phyloP scores from a whole-genome alignment of 2,888 invertebrate genomes.

The Malacosoma neustria region DNA sequence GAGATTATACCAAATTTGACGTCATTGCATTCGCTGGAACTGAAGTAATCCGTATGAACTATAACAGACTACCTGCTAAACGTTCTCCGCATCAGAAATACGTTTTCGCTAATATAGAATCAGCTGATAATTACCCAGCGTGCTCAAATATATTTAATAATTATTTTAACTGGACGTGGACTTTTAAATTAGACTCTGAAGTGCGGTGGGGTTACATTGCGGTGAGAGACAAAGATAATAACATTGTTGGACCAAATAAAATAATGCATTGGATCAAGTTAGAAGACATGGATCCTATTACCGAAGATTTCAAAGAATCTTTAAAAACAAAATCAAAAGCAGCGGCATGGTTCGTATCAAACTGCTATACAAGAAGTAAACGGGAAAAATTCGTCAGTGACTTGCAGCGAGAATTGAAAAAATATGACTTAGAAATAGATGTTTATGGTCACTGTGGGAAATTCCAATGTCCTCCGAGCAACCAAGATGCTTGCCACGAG shows the following conservation, averaged over 20 bases:
- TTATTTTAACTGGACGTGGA: constrained; percentile 61
- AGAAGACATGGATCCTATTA: constrained; percentile 29
- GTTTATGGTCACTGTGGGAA: constrained; percentile 33
- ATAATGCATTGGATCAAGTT: constrained; percentile 31
- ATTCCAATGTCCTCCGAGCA: constrained; percentile 18
- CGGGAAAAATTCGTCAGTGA: constrained; percentile 18
- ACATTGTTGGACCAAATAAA: constrained; percentile 28
- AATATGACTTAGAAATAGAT: constrained; percentile 26
- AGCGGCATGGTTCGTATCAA: constrained; percentile 36
- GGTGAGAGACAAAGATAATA: constrained; percentile 24
- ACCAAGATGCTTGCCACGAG: constrained; percentile 18
- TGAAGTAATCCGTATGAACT: constrained; percentile 19
- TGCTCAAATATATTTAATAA: constrained; percentile 30
- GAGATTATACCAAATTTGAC: constrained; percentile 36
- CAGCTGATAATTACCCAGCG: constrained; percentile 38
- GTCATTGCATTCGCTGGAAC: constrained; percentile 42
- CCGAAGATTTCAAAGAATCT: constrained; percentile 18
- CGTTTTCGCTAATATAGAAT: constrained; percentile 44
- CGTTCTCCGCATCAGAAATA: constrained; percentile 43
- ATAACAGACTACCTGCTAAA: constrained; percentile 18
- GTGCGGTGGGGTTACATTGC: constrained; percentile 41
- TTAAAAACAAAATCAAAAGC: constrained; percentile 26
- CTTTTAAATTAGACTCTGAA: constrained; percentile 44
- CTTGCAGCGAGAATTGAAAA: constrained; percentile 17
- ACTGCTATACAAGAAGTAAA: constrained; percentile 23